Evolutionary conservation across 2,113 vertebrate species (phyloP).

Genomic region (Petrocephalus microphthalmus): DNA sequence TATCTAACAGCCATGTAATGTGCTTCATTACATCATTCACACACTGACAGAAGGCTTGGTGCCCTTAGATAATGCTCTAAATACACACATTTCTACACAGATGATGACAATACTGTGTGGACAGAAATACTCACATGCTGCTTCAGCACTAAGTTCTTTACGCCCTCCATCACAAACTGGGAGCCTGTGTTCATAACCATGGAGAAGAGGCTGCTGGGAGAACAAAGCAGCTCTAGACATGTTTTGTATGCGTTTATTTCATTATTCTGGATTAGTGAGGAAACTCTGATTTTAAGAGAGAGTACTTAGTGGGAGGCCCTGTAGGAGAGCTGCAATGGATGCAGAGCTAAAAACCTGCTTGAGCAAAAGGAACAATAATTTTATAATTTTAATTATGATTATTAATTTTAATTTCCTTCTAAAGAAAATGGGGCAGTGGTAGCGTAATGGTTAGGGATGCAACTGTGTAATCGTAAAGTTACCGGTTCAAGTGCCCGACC

Average conservation of each 20-base stretch:
- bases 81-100: background rate
- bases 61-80: background rate
- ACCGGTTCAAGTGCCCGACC: too few relatives aligned
- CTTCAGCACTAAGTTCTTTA: slow-evolving; percentile 95
- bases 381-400: too few relatives aligned
- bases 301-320: background rate
- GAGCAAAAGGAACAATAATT: background rate
- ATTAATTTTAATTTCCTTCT: too few relatives aligned
- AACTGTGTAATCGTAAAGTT: too few relatives aligned
- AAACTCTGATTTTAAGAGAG: background rate
- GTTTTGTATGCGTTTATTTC: background rate
- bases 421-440: too few relatives aligned
- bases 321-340: background rate
- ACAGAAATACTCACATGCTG: slow-evolving; percentile 76
- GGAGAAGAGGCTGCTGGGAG: slow-evolving; percentile 76
- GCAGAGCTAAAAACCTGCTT: background rate
- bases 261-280: background rate
- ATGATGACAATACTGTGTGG: background rate
- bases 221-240: slow-evolving; percentile 13
- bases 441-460: too few relatives aligned
- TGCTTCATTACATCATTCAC: background rate
- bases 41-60: background rate
- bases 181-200: slow-evolving; percentile 97
- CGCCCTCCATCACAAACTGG: slow-evolving; percentile 98
- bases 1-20: background rate